Evolutionary conservation across 2,113 vertebrate species (phyloP).

Genomic region (Tautogolabrus adspersus): DNA sequence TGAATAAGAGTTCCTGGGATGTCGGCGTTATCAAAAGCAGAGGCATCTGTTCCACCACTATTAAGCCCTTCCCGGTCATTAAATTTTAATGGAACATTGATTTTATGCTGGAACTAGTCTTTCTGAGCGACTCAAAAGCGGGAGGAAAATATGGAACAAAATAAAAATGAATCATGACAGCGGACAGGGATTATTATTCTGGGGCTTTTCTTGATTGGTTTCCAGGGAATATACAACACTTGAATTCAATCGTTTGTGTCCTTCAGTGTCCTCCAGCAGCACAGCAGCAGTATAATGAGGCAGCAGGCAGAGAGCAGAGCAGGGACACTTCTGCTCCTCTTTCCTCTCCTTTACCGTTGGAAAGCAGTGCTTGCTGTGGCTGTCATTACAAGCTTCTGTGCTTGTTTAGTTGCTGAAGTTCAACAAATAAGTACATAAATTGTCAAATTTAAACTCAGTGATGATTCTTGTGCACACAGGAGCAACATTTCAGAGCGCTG

Average conservation of each 20-base stretch:
- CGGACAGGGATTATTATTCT: conserved; percentile 81
- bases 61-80: conserved; percentile 85
- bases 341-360: conserved; percentile 23
- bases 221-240: conserved; percentile 83
- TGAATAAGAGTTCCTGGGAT: conserved; percentile 71
- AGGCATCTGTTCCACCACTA: conserved; percentile 84
- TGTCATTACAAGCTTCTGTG: conserved; percentile 15
- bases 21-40: conserved; percentile 71
- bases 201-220: conserved; percentile 82
- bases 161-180: conserved; percentile 84
- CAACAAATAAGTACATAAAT: conserved; percentile 39
- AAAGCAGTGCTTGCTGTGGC: conserved; percentile 31
- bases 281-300: conserved; percentile 74
- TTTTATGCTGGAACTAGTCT: conserved; percentile 84
- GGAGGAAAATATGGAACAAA: conserved; percentile 78
- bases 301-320: conserved; percentile 61
- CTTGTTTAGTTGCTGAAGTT: conserved; percentile 21
- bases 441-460: conserved; percentile 35
- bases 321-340: conserved; percentile 58
- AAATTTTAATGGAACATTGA: conserved; percentile 89
- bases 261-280: conserved; percentile 83
- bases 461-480: conserved; percentile 20
- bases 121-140: conserved; percentile 80
- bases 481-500: conserved; percentile 18
- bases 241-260: conserved; percentile 81